Percentiles rank a stretch among this genome's conserved stretches.
These are phyloP conservation scores for Ibycter americanus DNA, from an alignment of 2,797 vertebrate genomes.

Conservation along the genomic window DNA sequence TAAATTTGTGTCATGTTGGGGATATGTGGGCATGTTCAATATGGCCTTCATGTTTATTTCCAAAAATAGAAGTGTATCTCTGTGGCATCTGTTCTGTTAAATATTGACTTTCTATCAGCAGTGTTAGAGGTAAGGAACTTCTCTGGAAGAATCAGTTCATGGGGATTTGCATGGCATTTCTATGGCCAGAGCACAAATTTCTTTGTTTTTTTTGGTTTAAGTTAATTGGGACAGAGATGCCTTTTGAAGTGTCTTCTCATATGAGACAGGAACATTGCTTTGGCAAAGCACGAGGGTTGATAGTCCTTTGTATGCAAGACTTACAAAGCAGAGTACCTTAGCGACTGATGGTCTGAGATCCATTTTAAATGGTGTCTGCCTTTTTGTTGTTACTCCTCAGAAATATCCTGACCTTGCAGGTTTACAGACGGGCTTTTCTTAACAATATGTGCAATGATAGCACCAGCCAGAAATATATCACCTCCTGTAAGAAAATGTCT, in stretches of 20 bases:
- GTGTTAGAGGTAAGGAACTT: neutral
- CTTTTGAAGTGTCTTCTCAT: neutral
- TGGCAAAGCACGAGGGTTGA: neutral
- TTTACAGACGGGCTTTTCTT: neutral
- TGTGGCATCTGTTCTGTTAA: slow-evolving; percentile 15
- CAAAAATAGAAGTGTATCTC: neutral
- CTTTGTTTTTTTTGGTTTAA: neutral
- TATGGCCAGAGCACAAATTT: neutral
- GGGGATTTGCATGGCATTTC: neutral
- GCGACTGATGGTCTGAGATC: neutral
- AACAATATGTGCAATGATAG: neutral
- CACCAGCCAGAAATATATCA: slow-evolving; percentile 56
- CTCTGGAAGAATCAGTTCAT: neutral
- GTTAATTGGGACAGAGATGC: neutral
- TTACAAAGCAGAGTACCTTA: neutral
- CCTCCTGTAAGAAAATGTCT: slow-evolving; percentile 79
- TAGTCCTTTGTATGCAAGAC: neutral
- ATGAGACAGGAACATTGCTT: neutral
- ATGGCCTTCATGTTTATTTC: neutral
- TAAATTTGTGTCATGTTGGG: neutral
- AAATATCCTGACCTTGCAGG: neutral
- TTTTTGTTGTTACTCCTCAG: neutral
- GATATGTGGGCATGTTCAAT: neutral
- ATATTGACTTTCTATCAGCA: neutral
- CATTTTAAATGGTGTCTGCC: neutral